A percentile compares a stretch with the other conserved stretches of the same genome.
Conservation (phyloP, 2,113 vertebrate species). For the Alligator mississippiensis region DNA sequence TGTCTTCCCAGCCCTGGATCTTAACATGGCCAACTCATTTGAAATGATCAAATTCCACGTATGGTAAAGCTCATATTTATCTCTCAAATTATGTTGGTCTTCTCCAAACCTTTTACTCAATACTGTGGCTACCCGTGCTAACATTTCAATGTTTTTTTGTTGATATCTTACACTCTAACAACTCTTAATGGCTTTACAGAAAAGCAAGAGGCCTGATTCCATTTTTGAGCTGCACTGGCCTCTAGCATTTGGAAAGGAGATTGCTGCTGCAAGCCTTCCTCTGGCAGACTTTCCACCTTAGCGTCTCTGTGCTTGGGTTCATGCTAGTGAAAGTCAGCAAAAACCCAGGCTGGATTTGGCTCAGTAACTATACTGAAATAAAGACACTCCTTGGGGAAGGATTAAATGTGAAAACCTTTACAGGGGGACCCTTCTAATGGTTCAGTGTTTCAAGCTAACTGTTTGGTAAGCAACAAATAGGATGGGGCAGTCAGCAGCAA, state of each 20-base stretch:
- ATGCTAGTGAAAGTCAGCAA: background rate
- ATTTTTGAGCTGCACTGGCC: background rate
- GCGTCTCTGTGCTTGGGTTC: background rate
- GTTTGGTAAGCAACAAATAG: background rate
- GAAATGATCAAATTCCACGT: background rate
- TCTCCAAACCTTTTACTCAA: conserved; percentile 11
- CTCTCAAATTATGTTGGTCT: background rate
- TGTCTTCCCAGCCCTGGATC: background rate
- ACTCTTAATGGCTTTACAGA: background rate
- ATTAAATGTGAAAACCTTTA: background rate
- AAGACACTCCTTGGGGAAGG: background rate
- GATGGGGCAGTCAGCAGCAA: background rate
- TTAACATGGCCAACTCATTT: background rate
- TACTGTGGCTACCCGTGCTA: background rate
- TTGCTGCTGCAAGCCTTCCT: background rate
- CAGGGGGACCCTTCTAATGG: background rate
- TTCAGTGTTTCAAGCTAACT: background rate
- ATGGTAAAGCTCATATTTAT: background rate
- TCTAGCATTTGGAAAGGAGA: background rate
- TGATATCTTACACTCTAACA: background rate
- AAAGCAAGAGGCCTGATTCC: background rate
- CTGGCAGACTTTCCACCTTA: background rate
- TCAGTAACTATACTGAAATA: background rate
- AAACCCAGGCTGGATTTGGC: background rate
- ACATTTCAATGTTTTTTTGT: background rate